Conservation (phyloP, 2,797 vertebrate genomes). For the Dipus sagitta region DNA sequence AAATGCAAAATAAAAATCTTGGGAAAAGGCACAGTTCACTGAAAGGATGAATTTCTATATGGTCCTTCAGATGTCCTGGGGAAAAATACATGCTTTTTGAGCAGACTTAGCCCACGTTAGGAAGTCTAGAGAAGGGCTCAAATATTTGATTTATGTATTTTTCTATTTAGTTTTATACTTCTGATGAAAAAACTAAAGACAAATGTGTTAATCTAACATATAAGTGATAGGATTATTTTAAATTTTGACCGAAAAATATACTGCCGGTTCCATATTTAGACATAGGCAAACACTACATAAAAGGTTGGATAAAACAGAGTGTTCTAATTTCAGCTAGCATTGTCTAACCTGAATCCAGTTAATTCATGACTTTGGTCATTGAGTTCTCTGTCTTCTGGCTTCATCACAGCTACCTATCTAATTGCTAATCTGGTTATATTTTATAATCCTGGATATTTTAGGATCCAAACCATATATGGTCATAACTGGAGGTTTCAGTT, state of each 20-base stretch:
- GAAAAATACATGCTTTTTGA: slow-evolving; percentile 78
- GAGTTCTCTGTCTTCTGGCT: slow-evolving; percentile 32
- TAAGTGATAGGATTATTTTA: slow-evolving; percentile 33
- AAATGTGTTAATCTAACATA: slow-evolving; percentile 54
- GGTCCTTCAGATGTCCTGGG: slow-evolving; percentile 79
- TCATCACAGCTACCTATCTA: background rate
- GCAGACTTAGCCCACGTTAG: slow-evolving; percentile 56
- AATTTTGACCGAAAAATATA: slow-evolving; percentile 53
- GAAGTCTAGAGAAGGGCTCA: slow-evolving; percentile 56
- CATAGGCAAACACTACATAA: slow-evolving; percentile 13
- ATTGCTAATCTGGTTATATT: background rate
- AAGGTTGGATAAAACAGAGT: slow-evolving; percentile 39
- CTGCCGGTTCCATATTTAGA: slow-evolving; percentile 52
- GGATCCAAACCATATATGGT: background rate
- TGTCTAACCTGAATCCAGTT: slow-evolving; percentile 41
- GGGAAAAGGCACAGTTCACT: slow-evolving; percentile 83
- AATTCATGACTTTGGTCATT: slow-evolving; percentile 6
- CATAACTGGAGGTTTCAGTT: slow-evolving; percentile 31
- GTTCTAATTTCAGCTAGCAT: slow-evolving; percentile 27
- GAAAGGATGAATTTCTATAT: slow-evolving; percentile 83
- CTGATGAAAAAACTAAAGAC: slow-evolving; percentile 59
- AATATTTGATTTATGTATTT: slow-evolving; percentile 70
- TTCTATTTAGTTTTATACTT: slow-evolving; percentile 58
- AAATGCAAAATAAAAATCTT: slow-evolving; percentile 88
- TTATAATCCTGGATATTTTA: background rate